Percentiles rank a stretch among this genome's conserved stretches.
Evolutionary conservation across 2,888 invertebrate species (phyloP).

Genomic region (Leucania comma): DNA sequence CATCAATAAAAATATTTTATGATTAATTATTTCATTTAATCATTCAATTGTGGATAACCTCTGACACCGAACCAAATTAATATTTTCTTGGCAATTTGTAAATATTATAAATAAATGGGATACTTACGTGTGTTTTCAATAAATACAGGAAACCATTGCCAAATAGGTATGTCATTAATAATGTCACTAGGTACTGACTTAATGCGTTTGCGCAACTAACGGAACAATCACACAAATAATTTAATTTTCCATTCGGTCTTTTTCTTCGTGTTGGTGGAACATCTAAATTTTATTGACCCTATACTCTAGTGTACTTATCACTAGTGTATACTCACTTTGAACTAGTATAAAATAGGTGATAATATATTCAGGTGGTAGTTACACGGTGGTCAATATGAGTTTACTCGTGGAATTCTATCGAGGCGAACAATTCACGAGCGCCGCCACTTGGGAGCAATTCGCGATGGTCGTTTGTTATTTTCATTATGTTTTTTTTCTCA

Average conservation of each 20-base stretch:
- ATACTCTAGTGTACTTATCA: constrained; percentile 8
- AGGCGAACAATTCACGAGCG: constrained; percentile 57
- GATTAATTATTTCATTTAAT: constrained; percentile 33
- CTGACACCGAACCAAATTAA: constrained; percentile 29
- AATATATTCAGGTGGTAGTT: constrained; percentile 9
- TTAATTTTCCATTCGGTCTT: constrained; percentile 2
- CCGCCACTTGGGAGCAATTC: constrained; percentile 64
- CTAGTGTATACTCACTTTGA: constrained; percentile 3
- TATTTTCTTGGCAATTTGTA: constrained; percentile 8
- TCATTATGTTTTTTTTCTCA: constrained; percentile 77
- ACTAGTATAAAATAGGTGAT: background rate
- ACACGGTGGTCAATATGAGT: constrained; percentile 30
- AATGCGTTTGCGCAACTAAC: constrained; percentile 23
- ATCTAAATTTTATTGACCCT: background rate
- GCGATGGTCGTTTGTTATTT: constrained; percentile 74
- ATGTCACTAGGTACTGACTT: too few relatives aligned
- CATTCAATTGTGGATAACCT: constrained; percentile 35
- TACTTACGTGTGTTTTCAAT: constrained; percentile 57
- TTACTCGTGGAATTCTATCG: constrained; percentile 56
- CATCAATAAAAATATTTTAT: constrained; percentile 32
- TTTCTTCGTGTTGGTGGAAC: background rate
- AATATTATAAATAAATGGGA: constrained; percentile 31
- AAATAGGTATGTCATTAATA: constrained; percentile 31
- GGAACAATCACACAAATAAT: constrained; percentile 32
- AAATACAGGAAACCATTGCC: constrained; percentile 40